Base-by-base conservation (phyloP, 1,140 invertebrate species). In the Asbolus verrucosus region DNA sequence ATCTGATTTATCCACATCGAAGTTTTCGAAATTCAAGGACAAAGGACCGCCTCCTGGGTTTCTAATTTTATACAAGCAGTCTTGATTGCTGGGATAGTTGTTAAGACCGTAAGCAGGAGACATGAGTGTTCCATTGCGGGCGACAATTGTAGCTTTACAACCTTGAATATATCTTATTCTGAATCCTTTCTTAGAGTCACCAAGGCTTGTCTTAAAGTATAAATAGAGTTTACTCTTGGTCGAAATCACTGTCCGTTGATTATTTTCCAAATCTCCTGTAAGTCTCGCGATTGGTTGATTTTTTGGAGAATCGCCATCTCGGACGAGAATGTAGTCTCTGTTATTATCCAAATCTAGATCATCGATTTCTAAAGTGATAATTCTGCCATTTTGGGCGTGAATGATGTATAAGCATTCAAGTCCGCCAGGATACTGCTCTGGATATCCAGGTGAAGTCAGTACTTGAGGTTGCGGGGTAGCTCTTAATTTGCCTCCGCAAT, bases 331-430 rank as follows among this genome's bases (percentile, higher is more conserved):
- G 72, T 92, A 95, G 82, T 98, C 96, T 70, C 93, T 87, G 61
- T 91, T 89, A 75, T 89, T 87, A 79, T 94, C 93, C 71, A 98
- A 83, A 78, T 97, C 94, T 75, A 98, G 85, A 80, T 97, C 94
- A 76, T 97, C 92, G 69, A 97, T 90, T 85, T 96, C 93, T 14
- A 96, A 82, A 6, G 94, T 95, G 31, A 96, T 91, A 70, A 95
- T 94, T 80, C 92, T 89, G 31, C 94, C 94, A 9, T 91, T 87
- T 79, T 96, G 93, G 1, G 96, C 93, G 77, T 93, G 91, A 60
- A 98, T 90, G 5, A 94, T 91, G 81, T 97, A 98, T 13, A 97
- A 86, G 76, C 96, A 98, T 83, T 98, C 96, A 27, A 97, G 83
- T 9, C 96, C 96, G 59, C 95, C 95, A 1, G 95, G 95, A 85